Percentiles rank a stretch among this genome's conserved stretches.
Conservation (phyloP, 2,888 invertebrate species). For the Pyrrhia umbra region DNA sequence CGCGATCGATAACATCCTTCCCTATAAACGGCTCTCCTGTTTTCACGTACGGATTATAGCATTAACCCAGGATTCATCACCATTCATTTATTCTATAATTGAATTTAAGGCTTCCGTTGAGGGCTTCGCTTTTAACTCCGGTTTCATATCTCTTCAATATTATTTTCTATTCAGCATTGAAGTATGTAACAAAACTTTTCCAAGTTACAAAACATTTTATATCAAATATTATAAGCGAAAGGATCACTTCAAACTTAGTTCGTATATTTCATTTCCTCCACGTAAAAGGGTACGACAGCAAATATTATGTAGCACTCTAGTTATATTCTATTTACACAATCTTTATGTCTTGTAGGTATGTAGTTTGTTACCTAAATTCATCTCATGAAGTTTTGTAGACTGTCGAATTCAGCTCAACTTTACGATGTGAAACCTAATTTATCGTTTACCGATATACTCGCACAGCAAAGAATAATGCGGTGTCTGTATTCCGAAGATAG, state of each 20-base stretch:
- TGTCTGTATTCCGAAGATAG: slow-evolving; percentile 69
- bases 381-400: slow-evolving; percentile 14
- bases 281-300: slow-evolving; percentile 35
- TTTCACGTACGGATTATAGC: slow-evolving; percentile 47
- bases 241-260: slow-evolving; percentile 46
- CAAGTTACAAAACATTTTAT: slow-evolving; percentile 8
- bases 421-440: slow-evolving; percentile 33
- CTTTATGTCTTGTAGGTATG: slow-evolving; percentile 30
- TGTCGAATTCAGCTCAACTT: slow-evolving; percentile 25
- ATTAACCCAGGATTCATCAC: slow-evolving; percentile 22
- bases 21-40: slow-evolving; percentile 59
- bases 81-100: slow-evolving; percentile 20
- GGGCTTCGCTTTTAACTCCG: neutral
- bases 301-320: slow-evolving; percentile 41
- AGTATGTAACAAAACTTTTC: slow-evolving; percentile 9
- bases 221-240: slow-evolving; percentile 41
- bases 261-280: slow-evolving; percentile 44
- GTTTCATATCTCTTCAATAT: slow-evolving; percentile 16
- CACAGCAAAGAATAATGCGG: slow-evolving; percentile 63
- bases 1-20: slow-evolving; percentile 74
- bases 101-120: slow-evolving; percentile 18
- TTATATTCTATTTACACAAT: slow-evolving; percentile 46
- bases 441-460: slow-evolving; percentile 52
- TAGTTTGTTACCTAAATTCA: slow-evolving; percentile 26
- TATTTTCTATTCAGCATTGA: slow-evolving; percentile 19